Evolutionary conservation across 2,888 invertebrate species (phyloP).

Genomic region (Drosophila seclusa): DNA sequence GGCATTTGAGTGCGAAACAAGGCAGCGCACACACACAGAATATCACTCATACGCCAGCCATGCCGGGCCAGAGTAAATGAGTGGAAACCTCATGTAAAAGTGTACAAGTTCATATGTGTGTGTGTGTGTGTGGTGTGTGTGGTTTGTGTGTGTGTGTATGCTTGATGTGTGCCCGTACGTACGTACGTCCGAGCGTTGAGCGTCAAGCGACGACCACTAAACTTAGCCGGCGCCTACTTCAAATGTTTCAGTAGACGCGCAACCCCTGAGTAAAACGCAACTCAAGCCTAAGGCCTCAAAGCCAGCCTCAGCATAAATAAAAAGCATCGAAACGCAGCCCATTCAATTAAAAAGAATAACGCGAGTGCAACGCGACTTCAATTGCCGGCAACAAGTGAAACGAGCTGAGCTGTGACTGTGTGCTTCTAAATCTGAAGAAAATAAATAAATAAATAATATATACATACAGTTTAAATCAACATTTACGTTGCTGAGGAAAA

Average conservation of each 20-base stretch:
- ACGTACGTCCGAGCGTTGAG: conserved; percentile 50
- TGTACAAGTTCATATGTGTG: neutral
- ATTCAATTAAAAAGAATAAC: conserved; percentile 12
- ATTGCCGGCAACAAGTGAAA: conserved; percentile 45
- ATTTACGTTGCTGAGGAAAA: neutral
- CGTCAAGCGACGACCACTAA: conserved; percentile 59
- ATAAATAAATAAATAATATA: neutral
- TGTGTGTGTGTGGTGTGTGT: conserved; percentile 12
- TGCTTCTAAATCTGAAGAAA: neutral
- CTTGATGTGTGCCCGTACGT: conserved; percentile 13
- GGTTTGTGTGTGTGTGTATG: conserved; percentile 21
- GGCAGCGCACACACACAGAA: conserved; percentile 51
- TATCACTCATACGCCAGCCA: conserved; percentile 73
- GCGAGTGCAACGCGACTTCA: conserved; percentile 21
- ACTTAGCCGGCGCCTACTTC: conserved; percentile 74
- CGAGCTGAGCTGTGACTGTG: conserved; percentile 13
- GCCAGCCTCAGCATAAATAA: conserved; percentile 33
- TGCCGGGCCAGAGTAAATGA: conserved; percentile 62
- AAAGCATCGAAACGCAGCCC: conserved; percentile 17
- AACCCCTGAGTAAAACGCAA: conserved; percentile 81
- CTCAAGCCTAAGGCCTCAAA: conserved; percentile 44
- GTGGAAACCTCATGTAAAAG: conserved; percentile 56
- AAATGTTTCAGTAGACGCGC: conserved; percentile 80
- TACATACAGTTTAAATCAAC: neutral
- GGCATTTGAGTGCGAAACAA: conserved; percentile 72